Base-by-base conservation (phyloP, 2,888 invertebrate genomes). In the Stenichneumon culpator region DNA sequence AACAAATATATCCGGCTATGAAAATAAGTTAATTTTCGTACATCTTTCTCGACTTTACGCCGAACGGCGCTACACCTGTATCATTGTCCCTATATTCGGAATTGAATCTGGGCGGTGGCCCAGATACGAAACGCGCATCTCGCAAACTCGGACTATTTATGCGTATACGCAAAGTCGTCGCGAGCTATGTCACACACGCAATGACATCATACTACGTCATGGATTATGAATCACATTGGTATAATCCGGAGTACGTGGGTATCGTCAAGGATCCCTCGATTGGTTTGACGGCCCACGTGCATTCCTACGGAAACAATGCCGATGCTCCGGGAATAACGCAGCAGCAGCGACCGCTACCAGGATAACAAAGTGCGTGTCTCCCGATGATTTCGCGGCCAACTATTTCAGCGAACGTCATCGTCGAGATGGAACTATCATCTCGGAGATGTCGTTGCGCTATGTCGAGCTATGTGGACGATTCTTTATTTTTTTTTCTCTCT, bases 121-220 rank as follows among this genome's bases (percentile, higher is more conserved):
- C 44, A 44, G 44, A 44, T 44, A 44, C 16, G 44, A 44, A 44
- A 44, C 32, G n/a, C 28, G 36, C 36, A 65, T 28, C 65, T 52
- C 65, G 50, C 65, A 50, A 22, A 3, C 19, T 19, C 63, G 50
- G 50, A 75, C 47, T 75, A 75, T 75, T 63, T 50, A 74, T 75
- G 75, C 65, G 50, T 50, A 75, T 67, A 28, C 65, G 52, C 65
- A 32, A 3, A 63, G 47, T 63, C 60, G 32, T 63, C 28, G 9
- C 32, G 47, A 63, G 28, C 74, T 54, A 54, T 70, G 74, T 70
- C 63, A 72, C 80, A 75, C 63, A 4, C 32, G 32, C 50, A 77
- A 82, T 87, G 87, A 87, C 85, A 85, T 87, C 85, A 86, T 85
- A 79, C 69, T 84, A 87, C 85, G 87, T 86, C 87, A 86, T 86